Conservation (phyloP, 1,140 invertebrate genomes). For the Coptotermes formosanus region DNA sequence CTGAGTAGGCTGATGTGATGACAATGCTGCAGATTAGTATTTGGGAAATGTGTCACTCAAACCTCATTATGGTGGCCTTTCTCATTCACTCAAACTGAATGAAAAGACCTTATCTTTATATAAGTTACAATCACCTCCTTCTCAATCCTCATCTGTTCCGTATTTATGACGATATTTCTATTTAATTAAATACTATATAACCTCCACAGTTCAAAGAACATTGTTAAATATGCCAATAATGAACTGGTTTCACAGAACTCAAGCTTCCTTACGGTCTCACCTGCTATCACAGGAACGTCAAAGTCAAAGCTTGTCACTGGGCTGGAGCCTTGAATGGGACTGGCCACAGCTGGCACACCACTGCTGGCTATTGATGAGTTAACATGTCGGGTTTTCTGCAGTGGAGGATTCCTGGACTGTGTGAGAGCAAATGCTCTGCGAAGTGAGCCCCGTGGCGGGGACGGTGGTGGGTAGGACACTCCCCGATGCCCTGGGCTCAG, state of each 20-base stretch:
- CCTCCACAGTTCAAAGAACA: too few species aligned
- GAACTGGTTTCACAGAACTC: neutral
- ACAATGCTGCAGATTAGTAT: too few species aligned
- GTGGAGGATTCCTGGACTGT: slow-evolving; percentile 70
- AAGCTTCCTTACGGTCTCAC: slow-evolving; percentile 36
- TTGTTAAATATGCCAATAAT: too few species aligned
- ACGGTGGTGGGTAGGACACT: slow-evolving; percentile 74
- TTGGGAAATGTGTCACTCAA: too few species aligned
- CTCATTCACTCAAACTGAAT: too few species aligned
- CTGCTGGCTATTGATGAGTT: slow-evolving; percentile 21
- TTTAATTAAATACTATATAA: too few species aligned
- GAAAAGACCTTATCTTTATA: too few species aligned
- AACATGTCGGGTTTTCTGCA: slow-evolving; percentile 58
- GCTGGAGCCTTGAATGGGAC: slow-evolving; percentile 21
- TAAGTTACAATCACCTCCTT: too few species aligned
- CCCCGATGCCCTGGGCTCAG: slow-evolving; percentile 57
- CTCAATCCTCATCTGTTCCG: too few species aligned
- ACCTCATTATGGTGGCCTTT: too few species aligned
- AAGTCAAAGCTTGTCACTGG: slow-evolving; percentile 47
- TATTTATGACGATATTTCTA: too few species aligned
- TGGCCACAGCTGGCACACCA: neutral
- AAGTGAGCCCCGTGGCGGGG: slow-evolving; percentile 66
- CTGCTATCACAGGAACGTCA: slow-evolving; percentile 48
- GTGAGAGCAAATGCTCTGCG: slow-evolving; percentile 66
- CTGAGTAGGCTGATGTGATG: too few species aligned